phyloP scores from a whole-genome alignment of 2,797 vertebrate species.

The Pseudopleuronectes americanus region DNA sequence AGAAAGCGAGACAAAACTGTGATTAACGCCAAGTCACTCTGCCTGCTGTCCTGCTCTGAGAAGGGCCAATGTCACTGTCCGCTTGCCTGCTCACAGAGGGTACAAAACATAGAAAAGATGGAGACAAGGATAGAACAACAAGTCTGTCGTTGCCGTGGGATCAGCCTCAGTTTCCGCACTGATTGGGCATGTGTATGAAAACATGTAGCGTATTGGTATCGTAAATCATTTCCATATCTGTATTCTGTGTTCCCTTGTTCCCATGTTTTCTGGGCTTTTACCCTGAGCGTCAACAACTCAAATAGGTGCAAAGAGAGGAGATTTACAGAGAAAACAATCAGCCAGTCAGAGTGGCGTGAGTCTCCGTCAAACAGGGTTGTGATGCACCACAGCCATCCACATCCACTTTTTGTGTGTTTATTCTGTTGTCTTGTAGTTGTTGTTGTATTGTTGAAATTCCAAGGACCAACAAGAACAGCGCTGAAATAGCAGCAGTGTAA shows the following conservation, averaged over 20 bases:
- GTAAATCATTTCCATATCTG: constrained; percentile 68
- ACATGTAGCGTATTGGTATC: constrained; percentile 68
- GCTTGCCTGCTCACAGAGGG: constrained; percentile 66
- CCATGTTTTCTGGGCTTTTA: constrained; percentile 57
- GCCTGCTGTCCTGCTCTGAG: constrained; percentile 72
- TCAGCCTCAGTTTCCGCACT: constrained; percentile 64
- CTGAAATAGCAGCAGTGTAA: constrained; percentile 46
- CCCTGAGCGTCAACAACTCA: constrained; percentile 54
- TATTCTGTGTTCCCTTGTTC: constrained; percentile 61
- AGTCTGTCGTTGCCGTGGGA: constrained; percentile 58
- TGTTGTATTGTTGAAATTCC: constrained; percentile 76
- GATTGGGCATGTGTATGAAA: constrained; percentile 68
- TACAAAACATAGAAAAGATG: constrained; percentile 57
- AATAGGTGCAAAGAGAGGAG: constrained; percentile 53
- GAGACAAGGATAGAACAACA: constrained; percentile 64
- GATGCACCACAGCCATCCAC: constrained; percentile 52
- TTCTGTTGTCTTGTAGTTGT: constrained; percentile 79
- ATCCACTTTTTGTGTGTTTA: constrained; percentile 72
- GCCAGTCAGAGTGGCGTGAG: constrained; percentile 55
- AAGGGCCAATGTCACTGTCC: constrained; percentile 73
- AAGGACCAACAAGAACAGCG: constrained; percentile 59
- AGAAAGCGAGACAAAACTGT: constrained; percentile 77
- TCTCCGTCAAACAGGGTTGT: constrained; percentile 63
- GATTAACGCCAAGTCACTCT: constrained; percentile 81
- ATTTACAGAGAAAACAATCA: constrained; percentile 68